phyloP scores from a whole-genome alignment of 1,140 invertebrate species.

The Drosophila quadrilineata region DNA sequence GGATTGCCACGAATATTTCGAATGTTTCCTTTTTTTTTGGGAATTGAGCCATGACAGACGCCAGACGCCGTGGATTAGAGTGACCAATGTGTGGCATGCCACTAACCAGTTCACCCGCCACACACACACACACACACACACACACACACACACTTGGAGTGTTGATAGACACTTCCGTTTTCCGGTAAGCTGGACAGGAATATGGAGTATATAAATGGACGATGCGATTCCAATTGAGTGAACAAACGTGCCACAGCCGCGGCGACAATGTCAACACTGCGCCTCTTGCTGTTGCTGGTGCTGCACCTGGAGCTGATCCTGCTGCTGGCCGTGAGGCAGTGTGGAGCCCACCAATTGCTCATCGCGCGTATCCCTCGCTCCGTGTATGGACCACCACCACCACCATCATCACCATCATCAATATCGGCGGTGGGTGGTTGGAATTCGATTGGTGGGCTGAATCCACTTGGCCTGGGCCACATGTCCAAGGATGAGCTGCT shows the following conservation, averaged over 20 bases:
- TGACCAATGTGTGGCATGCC: conserved; percentile 25
- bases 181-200: conserved; percentile 19
- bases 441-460: conserved; percentile 45
- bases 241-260: conserved; percentile 22
- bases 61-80: conserved; percentile 24
- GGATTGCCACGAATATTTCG: neutral
- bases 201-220: conserved; percentile 28
- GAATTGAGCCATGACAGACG: neutral
- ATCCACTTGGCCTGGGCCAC: conserved; percentile 57
- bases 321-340: neutral
- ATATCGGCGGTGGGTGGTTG: conserved; percentile 23
- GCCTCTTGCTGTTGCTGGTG: neutral
- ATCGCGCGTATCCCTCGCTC: conserved; percentile 44
- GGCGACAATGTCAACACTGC: neutral
- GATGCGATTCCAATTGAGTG: neutral
- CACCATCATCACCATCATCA: neutral
- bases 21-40: neutral
- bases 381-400: conserved; percentile 25
- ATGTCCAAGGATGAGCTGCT: conserved; percentile 74
- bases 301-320: conserved; percentile 31
- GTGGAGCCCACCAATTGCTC: conserved; percentile 41
- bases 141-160: too few species aligned
- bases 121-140: too few species aligned
- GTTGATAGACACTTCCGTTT: conserved; percentile 45
- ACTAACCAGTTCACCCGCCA: conserved; percentile 37